Percentiles rank a stretch among this genome's conserved stretches.
phyloP scores from a whole-genome alignment of 2,113 vertebrate genomes.

The Myotis davidii region DNA sequence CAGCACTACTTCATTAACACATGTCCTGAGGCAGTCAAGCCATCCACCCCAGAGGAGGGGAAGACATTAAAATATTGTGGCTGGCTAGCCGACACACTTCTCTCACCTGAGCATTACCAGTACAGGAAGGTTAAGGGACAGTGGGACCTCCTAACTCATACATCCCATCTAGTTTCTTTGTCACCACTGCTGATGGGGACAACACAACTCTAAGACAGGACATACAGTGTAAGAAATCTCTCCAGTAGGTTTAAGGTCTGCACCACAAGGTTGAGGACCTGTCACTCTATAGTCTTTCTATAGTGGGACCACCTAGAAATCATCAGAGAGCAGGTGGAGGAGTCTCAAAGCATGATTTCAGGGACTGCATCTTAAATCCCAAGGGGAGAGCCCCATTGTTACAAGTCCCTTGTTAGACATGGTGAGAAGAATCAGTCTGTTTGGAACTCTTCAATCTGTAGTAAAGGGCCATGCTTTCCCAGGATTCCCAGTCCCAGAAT shows the following conservation, averaged over 20 bases:
- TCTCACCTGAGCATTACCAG: background rate
- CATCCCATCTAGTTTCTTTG: background rate
- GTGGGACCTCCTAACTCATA: background rate
- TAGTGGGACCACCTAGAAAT: background rate
- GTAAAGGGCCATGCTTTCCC: background rate
- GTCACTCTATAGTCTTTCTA: background rate
- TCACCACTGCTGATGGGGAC: background rate
- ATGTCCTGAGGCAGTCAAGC: background rate
- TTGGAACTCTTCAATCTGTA: background rate
- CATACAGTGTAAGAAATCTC: background rate
- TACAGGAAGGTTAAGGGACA: background rate
- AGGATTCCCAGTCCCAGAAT: background rate
- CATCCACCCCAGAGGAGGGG: background rate
- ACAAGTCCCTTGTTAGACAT: background rate
- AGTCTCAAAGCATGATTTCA: background rate
- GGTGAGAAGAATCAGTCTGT: background rate
- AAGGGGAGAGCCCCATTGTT: background rate
- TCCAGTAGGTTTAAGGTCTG: background rate
- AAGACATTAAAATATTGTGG: background rate
- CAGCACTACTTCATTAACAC: background rate
- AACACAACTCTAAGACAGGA: background rate
- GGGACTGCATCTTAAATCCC: background rate
- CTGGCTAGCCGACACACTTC: background rate
- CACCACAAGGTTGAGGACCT: background rate
- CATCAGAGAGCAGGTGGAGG: background rate